Evolutionary conservation across 2,888 invertebrate species (phyloP).

Genomic region (Athalia rosae): DNA sequence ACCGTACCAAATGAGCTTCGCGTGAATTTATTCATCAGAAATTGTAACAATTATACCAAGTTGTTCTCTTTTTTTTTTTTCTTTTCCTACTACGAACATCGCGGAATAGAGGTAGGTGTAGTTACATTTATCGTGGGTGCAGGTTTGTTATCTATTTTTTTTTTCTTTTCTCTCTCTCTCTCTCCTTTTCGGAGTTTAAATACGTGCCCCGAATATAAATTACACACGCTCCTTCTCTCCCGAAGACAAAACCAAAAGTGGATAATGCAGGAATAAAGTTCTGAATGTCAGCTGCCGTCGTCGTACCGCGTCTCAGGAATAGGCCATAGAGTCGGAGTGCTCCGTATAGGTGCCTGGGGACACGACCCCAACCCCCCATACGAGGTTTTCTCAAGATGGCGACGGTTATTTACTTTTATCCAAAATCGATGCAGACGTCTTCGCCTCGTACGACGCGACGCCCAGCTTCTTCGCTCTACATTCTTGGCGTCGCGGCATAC

Average conservation of each 20-base stretch:
- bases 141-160: too few species aligned
- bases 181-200: too few species aligned
- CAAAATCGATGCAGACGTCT: constrained; percentile 60
- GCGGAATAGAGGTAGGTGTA: too few species aligned
- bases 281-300: constrained; percentile 54
- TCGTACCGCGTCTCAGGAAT: constrained; percentile 62
- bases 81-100: too few species aligned
- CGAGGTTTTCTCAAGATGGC: constrained; percentile 47
- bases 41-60: too few species aligned
- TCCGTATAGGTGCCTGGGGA: constrained; percentile 63
- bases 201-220: too few species aligned
- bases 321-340: constrained; percentile 65
- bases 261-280: constrained; percentile 57
- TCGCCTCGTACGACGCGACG: constrained; percentile 19
- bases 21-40: too few species aligned
- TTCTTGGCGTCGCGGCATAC: background rate
- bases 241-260: constrained; percentile 42
- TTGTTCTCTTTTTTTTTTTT: too few species aligned
- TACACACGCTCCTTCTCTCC: background rate
- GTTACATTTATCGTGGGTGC: too few species aligned
- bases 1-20: too few species aligned
- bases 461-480: background rate
- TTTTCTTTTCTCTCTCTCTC: too few species aligned
- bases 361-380: constrained; percentile 45
- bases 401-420: constrained; percentile 64